Conservation (phyloP, 2,113 vertebrate species). For the Procavia capensis region DNA sequence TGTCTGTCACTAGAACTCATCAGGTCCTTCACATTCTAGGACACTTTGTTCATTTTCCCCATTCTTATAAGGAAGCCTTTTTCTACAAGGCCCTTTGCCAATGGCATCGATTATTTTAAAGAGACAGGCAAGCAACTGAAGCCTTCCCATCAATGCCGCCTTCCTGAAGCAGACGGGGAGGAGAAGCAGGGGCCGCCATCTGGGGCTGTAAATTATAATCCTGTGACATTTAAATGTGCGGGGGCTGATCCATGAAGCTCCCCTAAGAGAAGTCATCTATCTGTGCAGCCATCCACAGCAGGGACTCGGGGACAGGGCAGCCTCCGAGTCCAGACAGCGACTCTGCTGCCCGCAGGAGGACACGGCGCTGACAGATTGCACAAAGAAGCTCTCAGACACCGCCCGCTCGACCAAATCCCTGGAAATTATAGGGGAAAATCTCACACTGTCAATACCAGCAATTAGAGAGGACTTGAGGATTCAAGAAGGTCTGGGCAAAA, state of each 20-base stretch:
- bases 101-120: conserved; percentile 50
- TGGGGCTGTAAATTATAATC: conserved; percentile 71
- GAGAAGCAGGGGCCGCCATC: conserved; percentile 68
- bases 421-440: neutral
- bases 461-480: neutral
- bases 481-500: neutral
- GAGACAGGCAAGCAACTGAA: conserved; percentile 60
- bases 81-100: conserved; percentile 29
- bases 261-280: conserved; percentile 67
- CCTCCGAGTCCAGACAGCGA: neutral
- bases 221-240: conserved; percentile 54
- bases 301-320: neutral
- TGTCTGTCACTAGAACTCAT: conserved; percentile 27
- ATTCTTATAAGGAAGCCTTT: neutral
- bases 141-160: conserved; percentile 49
- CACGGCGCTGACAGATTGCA: neutral
- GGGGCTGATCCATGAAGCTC: conserved; percentile 55
- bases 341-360: neutral
- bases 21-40: neutral
- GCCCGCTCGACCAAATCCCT: neutral
- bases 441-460: neutral
- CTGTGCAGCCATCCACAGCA: conserved; percentile 46
- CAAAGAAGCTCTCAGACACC: neutral
- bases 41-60: conserved; percentile 19
- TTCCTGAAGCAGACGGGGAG: conserved; percentile 52